Evolutionary conservation across 1,140 invertebrate genomes (phyloP).

Genomic region (Bactericera cockerelli): DNA sequence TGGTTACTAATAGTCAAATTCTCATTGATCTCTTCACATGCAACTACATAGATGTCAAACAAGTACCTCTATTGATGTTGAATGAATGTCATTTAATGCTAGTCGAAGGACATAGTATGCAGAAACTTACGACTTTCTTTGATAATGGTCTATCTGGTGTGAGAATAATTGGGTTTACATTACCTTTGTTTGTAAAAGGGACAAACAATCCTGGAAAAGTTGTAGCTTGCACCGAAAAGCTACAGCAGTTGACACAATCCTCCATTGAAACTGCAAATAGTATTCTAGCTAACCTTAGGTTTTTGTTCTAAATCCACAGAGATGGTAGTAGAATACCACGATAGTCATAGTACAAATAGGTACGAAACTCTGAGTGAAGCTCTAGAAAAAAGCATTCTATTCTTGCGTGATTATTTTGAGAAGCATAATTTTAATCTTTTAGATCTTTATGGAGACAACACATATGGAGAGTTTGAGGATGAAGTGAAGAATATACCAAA

Average conservation of each 20-base stretch:
- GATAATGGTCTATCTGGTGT: conserved; percentile 1
- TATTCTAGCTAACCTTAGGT: conserved; percentile 57
- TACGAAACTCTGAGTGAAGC: conserved; percentile 27
- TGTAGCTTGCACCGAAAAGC: conserved; percentile 45
- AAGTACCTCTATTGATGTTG: conserved; percentile 59
- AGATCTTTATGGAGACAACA: conserved; percentile 61
- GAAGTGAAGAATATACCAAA: conserved; percentile 54
- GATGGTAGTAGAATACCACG: background rate
- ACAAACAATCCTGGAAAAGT: conserved; percentile 36
- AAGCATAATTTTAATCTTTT: conserved; percentile 55
- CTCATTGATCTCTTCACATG: conserved; percentile 37
- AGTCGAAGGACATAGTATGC: conserved; percentile 33
- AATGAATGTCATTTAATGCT: conserved; percentile 63
- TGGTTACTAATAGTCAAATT: conserved; percentile 51
- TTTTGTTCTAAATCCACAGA: conserved; percentile 17
- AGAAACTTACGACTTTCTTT: conserved; percentile 29
- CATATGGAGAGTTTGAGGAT: conserved; percentile 54
- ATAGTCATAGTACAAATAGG: background rate
- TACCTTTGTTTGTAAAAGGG: conserved; percentile 30
- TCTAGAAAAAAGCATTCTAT: conserved; percentile 32
- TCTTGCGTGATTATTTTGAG: conserved; percentile 38
- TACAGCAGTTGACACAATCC: conserved; percentile 47
- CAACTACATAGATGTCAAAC: conserved; percentile 33
- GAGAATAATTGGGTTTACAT: conserved; percentile 51
- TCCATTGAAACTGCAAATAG: conserved; percentile 60